Evolutionary conservation across 1,140 invertebrate genomes (phyloP).

Genomic region (Agraylea sexmaculata): DNA sequence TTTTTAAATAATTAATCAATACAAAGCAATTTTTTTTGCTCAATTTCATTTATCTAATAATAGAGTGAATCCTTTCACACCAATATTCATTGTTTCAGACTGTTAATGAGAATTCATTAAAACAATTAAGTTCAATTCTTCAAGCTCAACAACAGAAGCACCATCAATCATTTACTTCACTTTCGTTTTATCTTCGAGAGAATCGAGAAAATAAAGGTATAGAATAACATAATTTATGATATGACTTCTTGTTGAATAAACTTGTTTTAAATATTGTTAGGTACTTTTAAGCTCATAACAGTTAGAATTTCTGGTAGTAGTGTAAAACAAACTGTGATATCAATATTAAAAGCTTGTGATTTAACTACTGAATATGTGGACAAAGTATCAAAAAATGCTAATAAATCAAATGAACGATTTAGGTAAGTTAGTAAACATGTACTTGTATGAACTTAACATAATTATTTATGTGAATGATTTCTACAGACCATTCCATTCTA

Average conservation of each 20-base stretch:
- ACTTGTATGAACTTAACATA: too few relatives aligned
- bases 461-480: too few relatives aligned
- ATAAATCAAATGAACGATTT: too few relatives aligned
- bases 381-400: conserved; percentile 39
- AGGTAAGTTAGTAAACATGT: too few relatives aligned
- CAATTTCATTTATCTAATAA: background rate
- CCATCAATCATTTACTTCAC: conserved; percentile 38
- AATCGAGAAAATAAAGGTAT: conserved; percentile 37
- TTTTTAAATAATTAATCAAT: background rate
- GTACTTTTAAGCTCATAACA: conserved; percentile 46
- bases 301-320: conserved; percentile 48
- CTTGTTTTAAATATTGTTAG: conserved; percentile 22
- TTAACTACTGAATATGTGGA: conserved; percentile 63
- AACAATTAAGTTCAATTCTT: conserved; percentile 60
- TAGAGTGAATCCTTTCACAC: background rate
- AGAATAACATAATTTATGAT: background rate
- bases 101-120: conserved; percentile 72
- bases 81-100: conserved; percentile 39
- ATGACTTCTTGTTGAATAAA: background rate
- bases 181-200: conserved; percentile 52
- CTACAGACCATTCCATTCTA: conserved; percentile 28
- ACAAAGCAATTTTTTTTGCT: background rate
- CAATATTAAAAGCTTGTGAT: conserved; percentile 55
- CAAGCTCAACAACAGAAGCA: conserved; percentile 48
- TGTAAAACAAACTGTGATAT: conserved; percentile 48